These are phyloP conservation scores for Colletes latitarsis DNA, from an alignment of 1,140 invertebrate genomes.

Conservation along the genomic window DNA sequence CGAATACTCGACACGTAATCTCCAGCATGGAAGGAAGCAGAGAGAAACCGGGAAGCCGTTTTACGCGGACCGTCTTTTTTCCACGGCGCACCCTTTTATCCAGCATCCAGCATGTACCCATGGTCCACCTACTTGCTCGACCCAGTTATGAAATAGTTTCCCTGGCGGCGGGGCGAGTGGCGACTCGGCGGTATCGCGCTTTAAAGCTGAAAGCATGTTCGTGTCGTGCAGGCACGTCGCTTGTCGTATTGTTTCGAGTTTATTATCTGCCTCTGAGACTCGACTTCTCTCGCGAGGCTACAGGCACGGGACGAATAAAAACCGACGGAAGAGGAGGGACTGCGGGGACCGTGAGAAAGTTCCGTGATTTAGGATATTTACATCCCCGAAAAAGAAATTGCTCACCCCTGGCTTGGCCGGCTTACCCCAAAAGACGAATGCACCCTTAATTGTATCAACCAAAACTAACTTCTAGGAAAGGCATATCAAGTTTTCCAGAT, in stretches of 20 bases:
- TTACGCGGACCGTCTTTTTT: conserved; percentile 17
- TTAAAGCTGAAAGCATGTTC: conserved; percentile 79
- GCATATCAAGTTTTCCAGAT: too few species aligned
- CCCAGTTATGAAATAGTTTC: conserved; percentile 68
- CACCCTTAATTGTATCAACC: neutral
- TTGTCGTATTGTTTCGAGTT: conserved; percentile 66
- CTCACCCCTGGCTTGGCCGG: neutral
- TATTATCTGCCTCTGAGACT: conserved; percentile 55
- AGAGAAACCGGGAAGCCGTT: conserved; percentile 8
- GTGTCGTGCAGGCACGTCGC: conserved; percentile 64
- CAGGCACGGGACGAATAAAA: conserved; percentile 49
- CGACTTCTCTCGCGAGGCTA: conserved; percentile 33
- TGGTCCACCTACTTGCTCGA: conserved; percentile 48
- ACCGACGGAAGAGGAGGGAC: neutral
- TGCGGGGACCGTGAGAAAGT: conserved; percentile 6
- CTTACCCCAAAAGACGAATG: too few species aligned
- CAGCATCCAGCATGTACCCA: conserved; percentile 9
- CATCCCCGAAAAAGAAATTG: neutral
- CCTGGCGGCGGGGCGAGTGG: conserved; percentile 45
- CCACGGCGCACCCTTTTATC: conserved; percentile 11
- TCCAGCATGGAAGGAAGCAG: neutral
- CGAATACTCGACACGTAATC: neutral
- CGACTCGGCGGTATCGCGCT: conserved; percentile 68
- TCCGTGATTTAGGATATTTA: conserved; percentile 24
- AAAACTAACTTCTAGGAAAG: neutral